Base-by-base conservation (phyloP, 2,888 invertebrate species). In the Phasia obesa region DNA sequence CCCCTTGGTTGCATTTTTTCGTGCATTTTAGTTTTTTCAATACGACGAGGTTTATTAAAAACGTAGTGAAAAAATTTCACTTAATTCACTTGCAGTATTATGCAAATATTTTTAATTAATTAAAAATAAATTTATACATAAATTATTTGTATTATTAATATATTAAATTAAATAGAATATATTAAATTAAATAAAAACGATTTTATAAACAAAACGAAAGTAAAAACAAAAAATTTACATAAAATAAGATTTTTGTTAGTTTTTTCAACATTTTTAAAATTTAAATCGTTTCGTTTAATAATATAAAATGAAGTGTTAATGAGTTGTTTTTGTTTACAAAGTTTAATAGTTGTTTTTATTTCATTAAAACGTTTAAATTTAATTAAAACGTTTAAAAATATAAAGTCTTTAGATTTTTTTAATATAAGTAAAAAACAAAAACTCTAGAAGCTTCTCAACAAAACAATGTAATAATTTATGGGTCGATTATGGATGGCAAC, bases 1-100 rank as follows among this genome's bases (percentile, higher is more conserved):
- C 35, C 47, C 73, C 79, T 79, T 79, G 55, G 79, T 79, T 84
- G 84, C 78, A 80, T 62, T 70, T 76, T 75, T 38, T 70, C 35
- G 81, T 81, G 65, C 62, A 62, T 2, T 59, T 73, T 47, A n/a
- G n/a, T 47, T 60, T 51, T 44, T 70, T 67, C 21, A 27, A 47
- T 67, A 11, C 25, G 44, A 19, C 42, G 11, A 21, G 17, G 42
- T 70, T 70, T 38, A 62, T 19, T 31, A 59, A 51, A 57, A 57
- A 35, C 47, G 42, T 69, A 47, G 57, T 65, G 59, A 49, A 21
- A 17, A 38, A 38, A 25, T 9, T 55, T 55, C 51, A 38, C 9
- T 59, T n/a, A 51, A 38, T 35, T 42, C 27, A 42, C 15, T 67
- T 71, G 38, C 21, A 47, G 51, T 74, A 47, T 59, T 77, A 64